phyloP scores from a whole-genome alignment of 1,140 invertebrate genomes.

The Palaemon carinicauda region DNA sequence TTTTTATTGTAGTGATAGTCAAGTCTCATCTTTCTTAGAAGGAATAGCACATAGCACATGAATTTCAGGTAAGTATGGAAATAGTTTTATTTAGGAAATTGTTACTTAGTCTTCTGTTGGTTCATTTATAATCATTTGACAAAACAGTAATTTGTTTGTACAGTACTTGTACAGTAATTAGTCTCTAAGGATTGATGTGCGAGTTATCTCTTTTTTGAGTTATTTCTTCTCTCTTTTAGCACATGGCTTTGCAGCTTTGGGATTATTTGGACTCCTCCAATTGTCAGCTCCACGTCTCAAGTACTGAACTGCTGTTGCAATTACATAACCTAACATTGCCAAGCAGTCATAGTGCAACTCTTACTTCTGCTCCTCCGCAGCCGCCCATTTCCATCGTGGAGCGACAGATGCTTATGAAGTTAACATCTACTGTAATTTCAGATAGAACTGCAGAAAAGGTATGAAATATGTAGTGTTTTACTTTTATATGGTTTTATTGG shows the following conservation, averaged over 20 bases:
- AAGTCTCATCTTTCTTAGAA: too few species aligned
- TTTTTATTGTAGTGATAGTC: too few species aligned
- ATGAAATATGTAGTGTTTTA: background rate
- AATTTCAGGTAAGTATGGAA: too few species aligned
- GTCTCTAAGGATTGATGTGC: background rate
- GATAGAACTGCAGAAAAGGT: background rate
- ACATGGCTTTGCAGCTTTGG: conserved; percentile 55
- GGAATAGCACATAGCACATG: too few species aligned
- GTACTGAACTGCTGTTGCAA: conserved; percentile 57
- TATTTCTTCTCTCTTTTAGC: conserved; percentile 24
- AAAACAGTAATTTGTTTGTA: background rate
- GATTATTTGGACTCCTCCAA: conserved; percentile 22
- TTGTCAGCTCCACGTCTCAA: conserved; percentile 40
- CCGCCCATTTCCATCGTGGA: conserved; percentile 40
- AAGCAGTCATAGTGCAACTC: conserved; percentile 10
- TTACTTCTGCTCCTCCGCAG: conserved; percentile 41
- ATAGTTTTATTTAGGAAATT: too few species aligned
- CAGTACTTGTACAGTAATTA: too few species aligned
- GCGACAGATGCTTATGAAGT: conserved; percentile 24
- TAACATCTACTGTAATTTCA: background rate
- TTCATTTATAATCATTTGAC: background rate
- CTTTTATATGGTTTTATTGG: background rate
- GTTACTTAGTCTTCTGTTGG: background rate
- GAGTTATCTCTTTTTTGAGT: background rate
- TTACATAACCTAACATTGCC: conserved; percentile 39